Conservation (phyloP, 1,140 invertebrate genomes). For the Rhopalosiphum maidis region DNA sequence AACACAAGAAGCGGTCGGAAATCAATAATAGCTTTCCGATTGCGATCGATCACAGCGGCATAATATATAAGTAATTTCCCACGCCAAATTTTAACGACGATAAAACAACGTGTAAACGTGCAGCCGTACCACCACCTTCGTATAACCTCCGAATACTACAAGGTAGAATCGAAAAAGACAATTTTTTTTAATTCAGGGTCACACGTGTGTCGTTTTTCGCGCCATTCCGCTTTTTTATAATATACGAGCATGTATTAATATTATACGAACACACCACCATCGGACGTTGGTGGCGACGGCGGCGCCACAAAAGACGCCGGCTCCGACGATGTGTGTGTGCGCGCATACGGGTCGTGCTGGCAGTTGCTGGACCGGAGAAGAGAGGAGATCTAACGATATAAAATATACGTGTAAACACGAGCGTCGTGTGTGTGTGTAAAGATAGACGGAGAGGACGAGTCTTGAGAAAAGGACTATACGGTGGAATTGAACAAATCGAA, state of each 20-base stretch:
- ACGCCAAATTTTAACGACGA: not conserved
- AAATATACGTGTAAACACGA: not conserved
- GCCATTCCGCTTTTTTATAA: not conserved
- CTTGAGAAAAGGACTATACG: not conserved
- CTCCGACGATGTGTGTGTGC: conserved; percentile 6
- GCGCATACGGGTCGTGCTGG: conserved; percentile 27
- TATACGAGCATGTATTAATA: not conserved
- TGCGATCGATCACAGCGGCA: not conserved
- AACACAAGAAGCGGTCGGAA: not conserved
- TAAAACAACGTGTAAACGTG: not conserved
- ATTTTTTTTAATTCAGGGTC: conserved; percentile 5
- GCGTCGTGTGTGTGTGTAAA: not conserved
- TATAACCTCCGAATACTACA: not conserved
- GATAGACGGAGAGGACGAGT: not conserved
- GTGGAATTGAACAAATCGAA: conserved; percentile 47
- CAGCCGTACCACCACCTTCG: no score
- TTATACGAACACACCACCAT: not conserved
- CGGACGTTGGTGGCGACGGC: conserved; percentile 24
- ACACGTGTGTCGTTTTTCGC: conserved; percentile 28
- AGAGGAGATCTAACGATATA: not conserved
- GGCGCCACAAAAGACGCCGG: conserved; percentile 56
- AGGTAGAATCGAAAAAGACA: not conserved
- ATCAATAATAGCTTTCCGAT: not conserved
- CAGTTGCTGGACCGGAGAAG: not conserved
- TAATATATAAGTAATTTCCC: not conserved